A percentile compares a stretch with the other conserved stretches of the same genome.
phyloP scores from a whole-genome alignment of 1,140 invertebrate genomes.

The Papilio machaon region DNA sequence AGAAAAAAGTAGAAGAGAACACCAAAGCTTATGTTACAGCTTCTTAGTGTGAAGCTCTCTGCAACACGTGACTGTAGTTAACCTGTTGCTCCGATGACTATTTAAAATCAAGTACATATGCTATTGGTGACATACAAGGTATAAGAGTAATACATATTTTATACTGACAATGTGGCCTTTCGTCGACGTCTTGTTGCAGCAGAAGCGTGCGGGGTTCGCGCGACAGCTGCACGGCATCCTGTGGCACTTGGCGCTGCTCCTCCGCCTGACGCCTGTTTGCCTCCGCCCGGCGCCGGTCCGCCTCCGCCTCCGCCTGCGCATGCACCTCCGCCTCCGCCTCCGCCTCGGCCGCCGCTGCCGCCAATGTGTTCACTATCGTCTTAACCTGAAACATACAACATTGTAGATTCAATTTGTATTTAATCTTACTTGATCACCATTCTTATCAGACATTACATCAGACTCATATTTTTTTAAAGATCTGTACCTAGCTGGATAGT shows the following conservation, averaged over 20 bases:
- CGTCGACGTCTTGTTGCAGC: conserved; percentile 70
- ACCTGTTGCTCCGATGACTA: no score
- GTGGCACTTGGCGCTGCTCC: conserved; percentile 41
- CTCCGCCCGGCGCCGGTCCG: conserved; percentile 43
- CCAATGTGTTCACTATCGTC: conserved; percentile 73
- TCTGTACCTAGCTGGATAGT: no score
- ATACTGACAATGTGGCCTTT: conserved; percentile 74
- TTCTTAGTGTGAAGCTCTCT: no score
- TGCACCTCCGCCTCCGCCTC: conserved; percentile 59
- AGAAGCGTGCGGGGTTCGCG: conserved; percentile 69
- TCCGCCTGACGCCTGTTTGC: conserved; percentile 40
- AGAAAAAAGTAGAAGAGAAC: neutral
- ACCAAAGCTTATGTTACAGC: neutral
- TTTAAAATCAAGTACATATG: no score
- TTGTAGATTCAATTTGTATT: neutral
- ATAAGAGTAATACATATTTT: neutral
- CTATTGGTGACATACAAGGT: neutral
- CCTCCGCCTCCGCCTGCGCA: conserved; percentile 56
- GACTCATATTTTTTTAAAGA: neutral
- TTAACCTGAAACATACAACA: conserved; percentile 62
- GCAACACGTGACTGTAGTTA: no score
- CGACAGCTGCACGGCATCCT: conserved; percentile 49
- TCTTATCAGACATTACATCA: neutral
- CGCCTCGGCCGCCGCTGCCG: conserved; percentile 61
- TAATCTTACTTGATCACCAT: neutral